phyloP scores from a whole-genome alignment of 1,140 invertebrate species.

The Brachionus sp. region DNA sequence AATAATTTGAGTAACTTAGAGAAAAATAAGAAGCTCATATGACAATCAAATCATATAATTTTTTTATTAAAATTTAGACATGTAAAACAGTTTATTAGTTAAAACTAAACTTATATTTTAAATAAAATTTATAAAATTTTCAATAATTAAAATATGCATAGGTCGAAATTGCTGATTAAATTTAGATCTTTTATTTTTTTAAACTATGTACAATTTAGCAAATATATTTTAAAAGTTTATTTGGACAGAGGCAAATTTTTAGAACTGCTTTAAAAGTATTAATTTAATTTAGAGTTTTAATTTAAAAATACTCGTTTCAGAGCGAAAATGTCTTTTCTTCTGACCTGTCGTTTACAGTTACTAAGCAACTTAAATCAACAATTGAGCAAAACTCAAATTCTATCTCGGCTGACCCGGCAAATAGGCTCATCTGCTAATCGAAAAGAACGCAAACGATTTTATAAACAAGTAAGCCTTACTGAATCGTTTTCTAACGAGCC shows the following conservation, averaged over 20 bases:
- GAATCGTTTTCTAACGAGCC: background rate
- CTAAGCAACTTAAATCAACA: conserved; percentile 3
- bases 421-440: background rate
- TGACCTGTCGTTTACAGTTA: conserved; percentile 17
- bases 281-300: background rate
- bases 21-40: too few relatives aligned
- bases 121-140: too few relatives aligned
- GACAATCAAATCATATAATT: too few relatives aligned
- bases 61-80: too few relatives aligned
- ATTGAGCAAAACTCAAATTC: background rate
- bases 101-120: too few relatives aligned
- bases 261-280: background rate
- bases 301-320: background rate
- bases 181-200: too few relatives aligned
- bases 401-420: background rate
- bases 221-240: background rate
- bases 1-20: too few relatives aligned
- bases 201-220: too few relatives aligned
- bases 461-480: conserved; percentile 26
- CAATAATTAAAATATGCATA: too few relatives aligned
- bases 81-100: too few relatives aligned
- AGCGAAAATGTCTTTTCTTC: background rate
- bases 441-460: conserved; percentile 37
- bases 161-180: too few relatives aligned
- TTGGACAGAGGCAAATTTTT: background rate